Base-by-base conservation (phyloP, 1,140 invertebrate species). In the Pentalonia nigronervosa region DNA sequence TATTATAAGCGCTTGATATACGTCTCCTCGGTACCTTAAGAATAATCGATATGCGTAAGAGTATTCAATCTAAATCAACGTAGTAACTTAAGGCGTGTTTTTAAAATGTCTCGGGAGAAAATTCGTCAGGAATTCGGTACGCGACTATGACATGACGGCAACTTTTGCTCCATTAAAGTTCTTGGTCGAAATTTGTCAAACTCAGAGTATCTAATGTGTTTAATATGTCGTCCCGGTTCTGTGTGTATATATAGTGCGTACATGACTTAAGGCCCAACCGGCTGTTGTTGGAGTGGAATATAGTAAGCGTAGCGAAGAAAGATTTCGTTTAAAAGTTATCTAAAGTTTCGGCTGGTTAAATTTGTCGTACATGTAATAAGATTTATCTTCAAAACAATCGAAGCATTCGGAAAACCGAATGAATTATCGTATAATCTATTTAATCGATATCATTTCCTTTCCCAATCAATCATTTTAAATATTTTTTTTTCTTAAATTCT, bases 81-180 rank as follows among this genome's bases (percentile, higher is more conserved):
- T 1, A 30, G 34, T 91, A 14, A 60, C 88, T 90, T 67, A 11
- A 36, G 20, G 20, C 25, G n/a, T 47, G 45, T 67, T 76, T 36
- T 34, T 7, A 36, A 56, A 89, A 89, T 41, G n/a, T 36, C 34
- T 56, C 50, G 30, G 30, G n/a, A 88, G 45, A 48, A 30, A 48
- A 47, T 47, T 56, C 48, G 86, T 89, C 88, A 91, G 67, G 91
- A 83, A 92, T 92, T 92, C 91, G 47, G n/a, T 30, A 36, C 91
- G 45, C 91, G 67, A 83, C 60, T 83, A 83, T 48, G n/a, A 81
- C 67, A 25, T 45, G 91, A 47, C 50, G 34, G 21, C 30, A 92
- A 92, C 67, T 83, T 92, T 92, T 76, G 50, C 67, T 83, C 91
- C 60, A 92, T 92, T 81, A 92, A 92, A 92, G 91, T 92, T 81